These are phyloP conservation scores for Chesias legatella DNA, from an alignment of 2,888 invertebrate genomes.

Conservation along the genomic window DNA sequence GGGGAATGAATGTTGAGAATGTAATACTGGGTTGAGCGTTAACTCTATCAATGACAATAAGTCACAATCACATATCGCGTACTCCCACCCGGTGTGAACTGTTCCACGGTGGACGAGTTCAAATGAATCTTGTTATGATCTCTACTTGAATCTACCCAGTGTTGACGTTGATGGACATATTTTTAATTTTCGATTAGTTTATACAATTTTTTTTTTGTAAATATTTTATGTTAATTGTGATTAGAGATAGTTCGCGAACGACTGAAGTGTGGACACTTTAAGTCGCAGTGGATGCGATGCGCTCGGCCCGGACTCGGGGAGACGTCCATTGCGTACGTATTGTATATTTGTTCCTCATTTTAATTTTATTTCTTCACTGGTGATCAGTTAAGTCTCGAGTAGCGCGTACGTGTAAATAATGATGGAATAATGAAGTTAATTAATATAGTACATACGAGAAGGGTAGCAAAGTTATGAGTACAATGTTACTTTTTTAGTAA, in stretches of 20 bases:
- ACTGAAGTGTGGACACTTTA: constrained; percentile 50
- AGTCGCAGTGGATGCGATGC: constrained; percentile 65
- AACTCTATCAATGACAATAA: constrained; percentile 68
- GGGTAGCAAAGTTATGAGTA: constrained; percentile 73
- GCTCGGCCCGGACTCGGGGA: constrained; percentile 48
- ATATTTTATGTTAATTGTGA: constrained; percentile 59
- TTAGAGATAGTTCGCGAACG: constrained; percentile 51
- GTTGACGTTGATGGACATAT: constrained; percentile 69
- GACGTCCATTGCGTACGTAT: constrained; percentile 66
- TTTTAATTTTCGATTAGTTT: constrained; percentile 68
- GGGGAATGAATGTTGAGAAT: constrained; percentile 40
- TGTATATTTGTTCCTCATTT: constrained; percentile 76
- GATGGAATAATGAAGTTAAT: constrained; percentile 48
- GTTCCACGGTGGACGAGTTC: constrained; percentile 37
- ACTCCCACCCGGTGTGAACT: constrained; percentile 56
- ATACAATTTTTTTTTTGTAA: constrained; percentile 70
- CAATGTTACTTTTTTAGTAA: constrained; percentile 76
- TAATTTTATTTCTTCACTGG: constrained; percentile 64
- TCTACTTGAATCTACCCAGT: constrained; percentile 78
- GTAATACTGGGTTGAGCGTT: constrained; percentile 74
- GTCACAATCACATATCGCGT: constrained; percentile 72
- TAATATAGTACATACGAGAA: constrained; percentile 64
- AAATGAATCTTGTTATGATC: constrained; percentile 78
- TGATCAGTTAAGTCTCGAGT: constrained; percentile 76
- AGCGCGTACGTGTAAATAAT: constrained; percentile 65